Evolutionary conservation across 2,888 invertebrate species (phyloP), one percentile per base, ranked within the genome.

Genomic region (Callosobruchus maculatus): DNA sequence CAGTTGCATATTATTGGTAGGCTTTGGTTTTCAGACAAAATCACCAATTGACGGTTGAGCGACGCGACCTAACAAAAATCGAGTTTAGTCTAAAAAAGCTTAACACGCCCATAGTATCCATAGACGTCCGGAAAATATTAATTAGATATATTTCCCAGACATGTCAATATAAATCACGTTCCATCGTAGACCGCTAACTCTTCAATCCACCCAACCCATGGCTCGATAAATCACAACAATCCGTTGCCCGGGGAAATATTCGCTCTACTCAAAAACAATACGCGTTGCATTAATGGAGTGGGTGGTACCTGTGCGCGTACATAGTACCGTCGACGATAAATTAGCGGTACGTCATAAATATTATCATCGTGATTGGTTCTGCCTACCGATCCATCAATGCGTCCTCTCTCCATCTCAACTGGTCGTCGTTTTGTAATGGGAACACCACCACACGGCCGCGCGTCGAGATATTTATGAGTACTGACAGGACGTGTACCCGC

Each of bases 291-390:
- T 49, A 49, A 49, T 49, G 49, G 49, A 49, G 49, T 49, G 49
- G 49, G 49, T 49, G 49, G 49, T 49, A 49, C 49, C 49, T 49
- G 49, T 18, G 7, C 49, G 49, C 49, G 49, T 49, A 49, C 49
- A 49, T 49, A 49, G 49, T 49, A 49, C 26, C 26, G 26, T 26
- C 49, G 49, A 68, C 68, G 20, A 22, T 68, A 68, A 68, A 21
- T 68, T 68, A 68, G 68, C 68, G 22, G 22, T 22, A 21, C 22
- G 26, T 26, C 70, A 70, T 70, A 70, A 70, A 70, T 70, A 70
- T 70, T 22, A 70, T 70, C 26, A 68, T 73, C 73, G 73, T 73
- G 73, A 71, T 73, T 30, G 21, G 31, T 30, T 49, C 71, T 68
- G 69, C 73, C 73, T 68, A 73, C 67, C 70, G 22, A 73, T 73